Base-by-base conservation (phyloP, 2,797 vertebrate species). In the Siniperca scherzeri region DNA sequence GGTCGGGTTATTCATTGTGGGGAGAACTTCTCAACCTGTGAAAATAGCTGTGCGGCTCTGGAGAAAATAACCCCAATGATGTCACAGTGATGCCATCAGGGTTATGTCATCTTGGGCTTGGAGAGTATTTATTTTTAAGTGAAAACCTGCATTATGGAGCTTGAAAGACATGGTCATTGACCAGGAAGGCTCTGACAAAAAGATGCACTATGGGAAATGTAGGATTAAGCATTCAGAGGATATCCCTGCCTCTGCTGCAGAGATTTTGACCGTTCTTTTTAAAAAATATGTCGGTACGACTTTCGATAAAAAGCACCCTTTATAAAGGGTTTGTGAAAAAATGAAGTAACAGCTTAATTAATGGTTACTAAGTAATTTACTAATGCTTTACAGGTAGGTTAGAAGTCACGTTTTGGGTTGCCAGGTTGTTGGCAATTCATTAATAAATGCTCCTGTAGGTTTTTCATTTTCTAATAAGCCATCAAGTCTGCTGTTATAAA, bases 201-300 rank as follows among this genome's bases (percentile, higher is more conserved):
- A 27, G 0, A 55, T n/a, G 46, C 75, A 74, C 64, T 50, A 42
- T 55, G 53, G 44, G 44, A 79, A 74, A 65, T 70, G 59, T 65
- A 65, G 50, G 13, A n/a, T 56, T 3, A 64, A 21, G 42, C 56
- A 46, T 19, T 68, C 30, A 42, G 60, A 59, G 30, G 27, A 59
- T 57, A 59, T 48, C 22, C 9, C 1, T 3, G 22, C 56, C 12
- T 42, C 12, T 70, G 8, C 57, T 14, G 25, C 25, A 70, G 27
- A 62, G 14, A 52, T 61, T 68, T 70, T 42, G 13, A 56, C 7
- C 9, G 11, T 42, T 42, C 17, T 46, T 66, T 38, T 61, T 36
- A 9, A 36, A 10, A 22, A 62, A 38, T n/a, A 44, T 7, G 6
- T 42, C 7, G 3, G 11, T 22, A 17, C 2, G 11, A 25, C 11